A percentile compares a stretch with the other conserved stretches of the same genome.
Conservation (phyloP, 37 sponge, comb jelly and placozoan genomes). For the Oopsacas minuta region DNA sequence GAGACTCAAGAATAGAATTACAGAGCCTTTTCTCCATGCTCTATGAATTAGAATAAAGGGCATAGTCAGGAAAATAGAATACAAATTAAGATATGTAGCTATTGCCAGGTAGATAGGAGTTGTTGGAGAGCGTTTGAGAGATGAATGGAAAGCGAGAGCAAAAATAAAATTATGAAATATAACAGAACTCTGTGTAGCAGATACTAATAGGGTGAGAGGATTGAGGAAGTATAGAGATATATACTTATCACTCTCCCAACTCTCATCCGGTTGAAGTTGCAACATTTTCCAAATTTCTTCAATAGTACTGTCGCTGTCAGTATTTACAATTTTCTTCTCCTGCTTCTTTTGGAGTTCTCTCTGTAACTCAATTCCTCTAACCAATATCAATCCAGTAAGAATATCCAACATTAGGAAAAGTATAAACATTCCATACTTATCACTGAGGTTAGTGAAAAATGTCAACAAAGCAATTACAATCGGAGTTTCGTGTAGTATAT, state of each 20-base stretch:
- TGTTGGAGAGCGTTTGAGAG: slow-evolving; percentile 30
- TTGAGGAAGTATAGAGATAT: not conserved
- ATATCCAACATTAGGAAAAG: not conserved
- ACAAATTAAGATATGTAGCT: slow-evolving; percentile 65
- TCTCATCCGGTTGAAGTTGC: not conserved
- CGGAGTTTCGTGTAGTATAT: not conserved
- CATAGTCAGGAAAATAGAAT: slow-evolving; percentile 66
- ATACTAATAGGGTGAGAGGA: not conserved
- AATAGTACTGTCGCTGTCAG: not conserved
- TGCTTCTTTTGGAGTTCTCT: not conserved
- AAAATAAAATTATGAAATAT: not conserved
- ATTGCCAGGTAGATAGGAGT: slow-evolving; percentile 51
- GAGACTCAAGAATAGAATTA: not conserved
- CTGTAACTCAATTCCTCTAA: not conserved
- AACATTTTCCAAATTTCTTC: not conserved
- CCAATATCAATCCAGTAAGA: not conserved
- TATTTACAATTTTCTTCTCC: not conserved
- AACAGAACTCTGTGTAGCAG: slow-evolving; percentile 1
- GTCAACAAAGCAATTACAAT: not conserved
- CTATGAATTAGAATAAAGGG: slow-evolving; percentile 43
- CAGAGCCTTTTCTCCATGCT: not conserved
- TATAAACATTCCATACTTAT: not conserved
- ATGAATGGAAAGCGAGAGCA: not conserved
- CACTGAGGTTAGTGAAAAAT: not conserved
- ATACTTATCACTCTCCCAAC: not conserved